phyloP scores from a whole-genome alignment of 2,888 invertebrate species.

The Dendrolimus pini region DNA sequence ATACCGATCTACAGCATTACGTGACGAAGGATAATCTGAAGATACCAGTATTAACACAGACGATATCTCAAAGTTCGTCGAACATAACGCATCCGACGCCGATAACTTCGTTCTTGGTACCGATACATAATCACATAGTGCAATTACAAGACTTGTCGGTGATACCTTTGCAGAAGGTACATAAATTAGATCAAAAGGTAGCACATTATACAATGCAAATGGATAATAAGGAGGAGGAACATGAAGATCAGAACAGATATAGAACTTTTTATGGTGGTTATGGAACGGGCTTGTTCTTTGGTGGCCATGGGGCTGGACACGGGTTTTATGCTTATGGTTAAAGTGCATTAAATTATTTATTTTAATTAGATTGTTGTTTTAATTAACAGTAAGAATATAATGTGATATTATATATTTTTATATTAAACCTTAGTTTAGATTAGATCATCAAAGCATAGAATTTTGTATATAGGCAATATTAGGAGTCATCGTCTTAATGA shows the following conservation, averaged over 20 bases:
- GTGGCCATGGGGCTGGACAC: slow-evolving; percentile 62
- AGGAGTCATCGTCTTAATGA: no score
- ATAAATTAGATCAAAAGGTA: slow-evolving; percentile 25
- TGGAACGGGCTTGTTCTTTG: slow-evolving; percentile 52
- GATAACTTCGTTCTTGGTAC: slow-evolving; percentile 33
- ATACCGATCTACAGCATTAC: slow-evolving; percentile 28
- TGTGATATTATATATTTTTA: no score
- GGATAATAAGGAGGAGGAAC: slow-evolving; percentile 34
- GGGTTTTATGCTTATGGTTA: slow-evolving; percentile 55
- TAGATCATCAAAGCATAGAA: no score
- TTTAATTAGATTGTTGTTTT: not conserved
- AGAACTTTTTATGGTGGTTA: slow-evolving; percentile 58
- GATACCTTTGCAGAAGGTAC: slow-evolving; percentile 45
- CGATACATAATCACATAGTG: slow-evolving; percentile 41
- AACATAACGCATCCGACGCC: slow-evolving; percentile 37
- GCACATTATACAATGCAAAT: slow-evolving; percentile 27
- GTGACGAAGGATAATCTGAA: slow-evolving; percentile 29
- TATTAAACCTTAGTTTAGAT: no score
- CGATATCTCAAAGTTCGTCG: slow-evolving; percentile 28
- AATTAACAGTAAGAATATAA: not conserved
- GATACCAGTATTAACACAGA: slow-evolving; percentile 35
- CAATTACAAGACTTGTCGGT: slow-evolving; percentile 55
- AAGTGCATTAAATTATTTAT: slow-evolving; percentile 14
- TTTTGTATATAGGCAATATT: no score
- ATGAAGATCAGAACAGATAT: slow-evolving; percentile 37